A percentile compares a stretch with the other conserved stretches of the same genome.
Conservation (phyloP, 2,797 vertebrate genomes). For the Platalea minor region DNA sequence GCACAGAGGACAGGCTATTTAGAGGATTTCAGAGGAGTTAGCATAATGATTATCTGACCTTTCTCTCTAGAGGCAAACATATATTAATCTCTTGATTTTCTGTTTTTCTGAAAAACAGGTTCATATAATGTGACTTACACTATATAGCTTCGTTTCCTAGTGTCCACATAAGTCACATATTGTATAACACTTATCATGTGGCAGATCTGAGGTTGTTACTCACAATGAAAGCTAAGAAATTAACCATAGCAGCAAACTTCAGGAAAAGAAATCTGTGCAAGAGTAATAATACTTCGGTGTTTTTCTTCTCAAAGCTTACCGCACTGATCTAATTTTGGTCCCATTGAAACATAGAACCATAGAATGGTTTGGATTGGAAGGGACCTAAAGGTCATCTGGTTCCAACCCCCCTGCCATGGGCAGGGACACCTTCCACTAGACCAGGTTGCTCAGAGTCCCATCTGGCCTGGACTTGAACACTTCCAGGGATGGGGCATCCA, state of each 20-base stretch:
- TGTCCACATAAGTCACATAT: neutral
- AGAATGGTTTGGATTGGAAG: neutral
- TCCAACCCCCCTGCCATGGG: neutral
- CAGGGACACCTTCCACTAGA: neutral
- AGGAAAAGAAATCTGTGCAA: neutral
- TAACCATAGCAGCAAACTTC: neutral
- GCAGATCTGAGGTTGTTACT: neutral
- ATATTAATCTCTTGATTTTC: neutral
- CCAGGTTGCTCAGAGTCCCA: neutral
- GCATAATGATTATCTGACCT: neutral
- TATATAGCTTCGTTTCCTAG: neutral
- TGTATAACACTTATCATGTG: neutral
- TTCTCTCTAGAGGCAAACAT: neutral
- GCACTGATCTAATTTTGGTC: neutral
- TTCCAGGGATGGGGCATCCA: neutral
- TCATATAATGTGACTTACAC: neutral
- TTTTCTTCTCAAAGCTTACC: neutral
- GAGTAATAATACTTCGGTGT: neutral
- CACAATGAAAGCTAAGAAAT: neutral
- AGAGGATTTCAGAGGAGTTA: neutral
- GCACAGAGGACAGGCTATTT: neutral
- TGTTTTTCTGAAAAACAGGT: neutral
- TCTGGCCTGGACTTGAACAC: neutral
- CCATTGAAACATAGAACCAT: neutral
- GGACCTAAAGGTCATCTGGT: neutral